Conservation (phyloP, 1,140 invertebrate genomes). For the Heliconius melpomene region DNA sequence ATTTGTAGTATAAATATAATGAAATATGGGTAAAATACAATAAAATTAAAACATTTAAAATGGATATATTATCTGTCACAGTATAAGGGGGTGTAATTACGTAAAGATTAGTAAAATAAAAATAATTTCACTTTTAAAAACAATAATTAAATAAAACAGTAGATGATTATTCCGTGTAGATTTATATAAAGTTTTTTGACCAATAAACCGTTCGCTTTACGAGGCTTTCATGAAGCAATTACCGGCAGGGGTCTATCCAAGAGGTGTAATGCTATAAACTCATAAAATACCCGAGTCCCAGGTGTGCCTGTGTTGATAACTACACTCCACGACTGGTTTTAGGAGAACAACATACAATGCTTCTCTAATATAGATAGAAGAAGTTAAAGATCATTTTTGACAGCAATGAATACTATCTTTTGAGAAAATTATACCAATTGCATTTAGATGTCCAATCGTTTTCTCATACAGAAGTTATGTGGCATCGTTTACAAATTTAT, state of each 20-base stretch:
- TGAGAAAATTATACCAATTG: neutral
- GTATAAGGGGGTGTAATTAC: too few relatives aligned
- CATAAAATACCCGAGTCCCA: conserved; percentile 68
- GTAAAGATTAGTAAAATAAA: neutral
- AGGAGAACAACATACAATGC: conserved; percentile 19
- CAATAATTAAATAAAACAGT: conserved; percentile 28
- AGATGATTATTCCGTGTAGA: conserved; percentile 41
- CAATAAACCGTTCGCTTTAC: conserved; percentile 58
- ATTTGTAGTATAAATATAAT: too few relatives aligned
- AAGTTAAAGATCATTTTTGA: neutral
- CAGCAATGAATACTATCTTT: conserved; percentile 13
- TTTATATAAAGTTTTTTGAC: conserved; percentile 49
- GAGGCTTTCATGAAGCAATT: conserved; percentile 71
- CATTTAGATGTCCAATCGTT: conserved; percentile 15
- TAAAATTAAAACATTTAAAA: too few relatives aligned
- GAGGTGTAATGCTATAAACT: conserved; percentile 74
- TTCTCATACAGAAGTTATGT: conserved; percentile 72
- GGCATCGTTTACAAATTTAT: conserved; percentile 79
- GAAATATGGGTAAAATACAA: too few relatives aligned
- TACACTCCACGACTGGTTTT: neutral
- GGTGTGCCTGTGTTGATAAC: conserved; percentile 51
- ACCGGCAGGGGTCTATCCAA: conserved; percentile 62
- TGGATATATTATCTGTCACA: too few relatives aligned
- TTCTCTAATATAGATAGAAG: neutral
- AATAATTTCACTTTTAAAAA: neutral